Evolutionary conservation across 2,113 vertebrate species (phyloP).

Genomic region (Xenotilapia leptura): DNA sequence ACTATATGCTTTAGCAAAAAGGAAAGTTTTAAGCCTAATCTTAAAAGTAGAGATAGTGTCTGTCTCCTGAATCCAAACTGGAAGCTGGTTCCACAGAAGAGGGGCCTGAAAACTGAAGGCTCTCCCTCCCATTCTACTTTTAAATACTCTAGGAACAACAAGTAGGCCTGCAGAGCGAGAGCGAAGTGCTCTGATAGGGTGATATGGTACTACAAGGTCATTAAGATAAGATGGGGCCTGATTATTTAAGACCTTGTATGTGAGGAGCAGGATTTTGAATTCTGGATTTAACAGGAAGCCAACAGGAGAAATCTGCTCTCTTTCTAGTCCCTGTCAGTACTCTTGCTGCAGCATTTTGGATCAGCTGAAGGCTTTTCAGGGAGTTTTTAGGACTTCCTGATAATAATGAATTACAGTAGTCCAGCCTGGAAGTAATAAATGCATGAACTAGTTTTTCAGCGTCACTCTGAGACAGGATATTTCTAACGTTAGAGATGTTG

Average conservation of each 20-base stretch:
- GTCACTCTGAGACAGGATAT: neutral
- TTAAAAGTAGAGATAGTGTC: too few relatives aligned
- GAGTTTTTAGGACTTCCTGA: accelerated
- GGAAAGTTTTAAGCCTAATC: too few relatives aligned
- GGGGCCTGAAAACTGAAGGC: too few relatives aligned
- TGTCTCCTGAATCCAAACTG: too few relatives aligned
- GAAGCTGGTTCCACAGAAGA: too few relatives aligned
- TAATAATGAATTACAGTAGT: accelerated
- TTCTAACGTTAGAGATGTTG: accelerated
- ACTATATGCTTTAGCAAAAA: too few relatives aligned
- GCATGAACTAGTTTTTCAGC: neutral
- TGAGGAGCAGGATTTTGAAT: neutral
- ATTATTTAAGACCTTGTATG: neutral
- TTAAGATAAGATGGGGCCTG: neutral
- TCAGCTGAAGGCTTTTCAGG: accelerated
- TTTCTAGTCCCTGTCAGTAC: neutral
- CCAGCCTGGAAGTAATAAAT: neutral
- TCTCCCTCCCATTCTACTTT: too few relatives aligned
- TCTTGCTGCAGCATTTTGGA: neutral
- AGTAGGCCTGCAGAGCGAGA: accelerated
- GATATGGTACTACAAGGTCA: neutral
- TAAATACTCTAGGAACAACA: too few relatives aligned
- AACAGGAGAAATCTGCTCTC: accelerated
- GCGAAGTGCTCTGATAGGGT: neutral
- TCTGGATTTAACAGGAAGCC: neutral